Evolutionary conservation across 2,797 vertebrate species (phyloP), one percentile per base, ranked within the genome.

Genomic region (Danio albolineatus): DNA sequence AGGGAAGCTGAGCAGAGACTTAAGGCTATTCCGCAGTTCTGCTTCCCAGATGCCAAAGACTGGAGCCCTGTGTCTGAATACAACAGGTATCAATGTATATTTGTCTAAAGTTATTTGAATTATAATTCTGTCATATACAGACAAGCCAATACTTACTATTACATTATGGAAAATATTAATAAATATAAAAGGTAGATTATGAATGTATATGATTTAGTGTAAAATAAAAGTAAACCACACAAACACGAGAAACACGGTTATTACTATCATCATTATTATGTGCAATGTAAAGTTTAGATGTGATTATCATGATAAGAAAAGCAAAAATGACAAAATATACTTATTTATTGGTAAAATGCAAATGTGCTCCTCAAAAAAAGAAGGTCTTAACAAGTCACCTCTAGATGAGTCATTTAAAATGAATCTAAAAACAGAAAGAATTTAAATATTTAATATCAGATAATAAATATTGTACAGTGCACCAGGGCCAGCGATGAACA

Each of bases 21-120:
- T 77, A 99, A 97, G 90, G 98, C 98, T 46, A 99, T 99, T 81
- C 98, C 98, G 8, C 98, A 98, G 89, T 99, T 99, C 91, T 99
- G 98, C 90, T 99, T 98, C 85, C 98, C 98, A 10, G 98, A 99
- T 82, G 97, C 97, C 83, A 98, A 96, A 89, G 98, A 99, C 91
- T 99, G 98, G 97, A 94, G 92, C 81, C 97, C 97, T 0, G 96
- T 99, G 72, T 95, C 95, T 0, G 97, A 99, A 49, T 98, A 98
- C 82, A 94, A 81, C 93, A 99, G 98, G 98, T 99, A 92, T 7
- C 7, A 28, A 17, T 17, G 14, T 57, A 57, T 19, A 19, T 12
- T 7, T 53, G 38, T 73, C 10, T 74, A 13, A 36, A 19, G 14
- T 17, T 13, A n/a, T 14, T 38, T 2, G 21, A 13, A 48, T 48